Conservation (phyloP, 2,113 vertebrate species). For the Triplophysa dalaica region DNA sequence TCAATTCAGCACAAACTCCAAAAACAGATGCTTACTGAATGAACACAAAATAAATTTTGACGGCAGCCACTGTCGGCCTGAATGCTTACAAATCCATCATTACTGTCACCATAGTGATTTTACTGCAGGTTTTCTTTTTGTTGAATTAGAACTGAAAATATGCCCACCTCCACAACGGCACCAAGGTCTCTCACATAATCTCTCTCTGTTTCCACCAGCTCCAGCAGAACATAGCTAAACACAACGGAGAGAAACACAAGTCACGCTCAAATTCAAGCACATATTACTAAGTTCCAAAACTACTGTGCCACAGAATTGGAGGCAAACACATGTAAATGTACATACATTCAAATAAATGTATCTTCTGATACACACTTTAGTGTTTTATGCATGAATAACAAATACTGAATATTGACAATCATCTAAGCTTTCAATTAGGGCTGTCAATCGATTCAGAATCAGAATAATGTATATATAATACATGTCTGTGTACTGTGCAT, state of each 20-base stretch:
- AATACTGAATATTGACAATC: too few relatives aligned
- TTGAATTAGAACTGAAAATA: background rate
- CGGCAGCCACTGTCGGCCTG: background rate
- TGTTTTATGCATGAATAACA: too few relatives aligned
- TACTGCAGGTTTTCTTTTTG: background rate
- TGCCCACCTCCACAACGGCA: constrained; percentile 88
- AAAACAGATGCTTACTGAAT: background rate
- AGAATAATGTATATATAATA: too few relatives aligned
- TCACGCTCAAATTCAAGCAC: background rate
- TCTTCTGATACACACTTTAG: too few relatives aligned
- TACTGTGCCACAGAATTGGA: too few relatives aligned
- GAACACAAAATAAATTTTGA: background rate
- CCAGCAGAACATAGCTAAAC: constrained; percentile 87
- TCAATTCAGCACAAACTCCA: background rate
- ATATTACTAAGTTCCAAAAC: background rate
- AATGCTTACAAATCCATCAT: too few relatives aligned
- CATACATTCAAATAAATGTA: too few relatives aligned
- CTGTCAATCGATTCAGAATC: too few relatives aligned
- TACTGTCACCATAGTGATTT: constrained; percentile 19
- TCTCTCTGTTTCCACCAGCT: constrained; percentile 92
- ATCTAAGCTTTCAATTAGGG: too few relatives aligned
- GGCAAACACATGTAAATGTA: too few relatives aligned
- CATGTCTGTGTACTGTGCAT: too few relatives aligned
- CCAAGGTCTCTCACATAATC: constrained; percentile 93
- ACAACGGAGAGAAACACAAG: constrained; percentile 28